A percentile compares a stretch with the other conserved stretches of the same genome.
Evolutionary conservation across 2,888 invertebrate species (phyloP).

Genomic region (Maniola hyperantus): DNA sequence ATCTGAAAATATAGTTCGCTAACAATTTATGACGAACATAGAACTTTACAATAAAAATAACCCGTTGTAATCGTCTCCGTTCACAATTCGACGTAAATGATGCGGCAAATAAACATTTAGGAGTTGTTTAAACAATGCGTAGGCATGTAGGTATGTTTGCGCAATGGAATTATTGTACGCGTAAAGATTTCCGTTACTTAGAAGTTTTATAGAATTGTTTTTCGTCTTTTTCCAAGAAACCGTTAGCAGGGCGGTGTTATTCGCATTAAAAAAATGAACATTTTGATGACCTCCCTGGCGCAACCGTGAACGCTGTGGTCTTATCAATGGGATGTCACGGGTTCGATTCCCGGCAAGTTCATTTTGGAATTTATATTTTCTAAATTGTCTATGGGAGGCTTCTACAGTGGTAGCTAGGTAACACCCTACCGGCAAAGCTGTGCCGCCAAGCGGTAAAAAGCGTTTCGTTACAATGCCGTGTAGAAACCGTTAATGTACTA

Average conservation of each 20-base stretch:
- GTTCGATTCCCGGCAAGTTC: too few relatives aligned
- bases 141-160: background rate
- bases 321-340: too few relatives aligned
- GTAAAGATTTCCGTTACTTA: background rate
- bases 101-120: background rate
- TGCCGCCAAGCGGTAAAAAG: too few relatives aligned
- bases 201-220: slow-evolving; percentile 2
- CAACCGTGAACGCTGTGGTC: too few relatives aligned
- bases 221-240: background rate
- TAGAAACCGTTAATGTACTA: too few relatives aligned
- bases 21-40: slow-evolving; percentile 7
- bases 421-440: too few relatives aligned
- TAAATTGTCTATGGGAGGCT: too few relatives aligned
- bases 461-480: too few relatives aligned
- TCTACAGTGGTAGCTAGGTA: too few relatives aligned
- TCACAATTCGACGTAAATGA: background rate
- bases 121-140: background rate
- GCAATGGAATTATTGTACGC: background rate
- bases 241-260: background rate
- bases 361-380: too few relatives aligned
- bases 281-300: too few relatives aligned
- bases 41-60: slow-evolving; percentile 7
- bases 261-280: too few relatives aligned
- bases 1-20: slow-evolving; percentile 8
- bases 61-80: background rate